These are phyloP conservation scores for Drosophila eohydei DNA, from an alignment of 2,888 invertebrate species.

Conservation along the genomic window DNA sequence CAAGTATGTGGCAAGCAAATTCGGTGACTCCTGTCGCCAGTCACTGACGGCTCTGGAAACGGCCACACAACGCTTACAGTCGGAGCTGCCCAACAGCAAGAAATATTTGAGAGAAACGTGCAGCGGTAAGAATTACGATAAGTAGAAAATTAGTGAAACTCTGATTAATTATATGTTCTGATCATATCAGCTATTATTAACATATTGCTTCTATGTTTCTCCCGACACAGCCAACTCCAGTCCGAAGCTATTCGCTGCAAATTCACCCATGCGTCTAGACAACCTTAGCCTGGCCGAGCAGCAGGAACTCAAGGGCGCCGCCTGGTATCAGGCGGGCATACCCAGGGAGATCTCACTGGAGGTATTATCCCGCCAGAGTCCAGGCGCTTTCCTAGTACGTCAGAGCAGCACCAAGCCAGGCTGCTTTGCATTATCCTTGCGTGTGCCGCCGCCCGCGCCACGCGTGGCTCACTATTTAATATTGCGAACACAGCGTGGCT, in stretches of 20 bases:
- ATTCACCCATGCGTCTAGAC: slow-evolving; percentile 86
- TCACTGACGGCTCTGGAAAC: slow-evolving; percentile 84
- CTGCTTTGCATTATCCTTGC: slow-evolving; percentile 96
- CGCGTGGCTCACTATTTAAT: slow-evolving; percentile 97
- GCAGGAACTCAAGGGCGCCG: slow-evolving; percentile 93
- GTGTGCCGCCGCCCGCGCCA: slow-evolving; percentile 94
- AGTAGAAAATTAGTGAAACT: not conserved
- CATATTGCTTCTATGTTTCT: not conserved
- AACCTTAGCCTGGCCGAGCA: slow-evolving; percentile 89
- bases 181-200: not conserved
- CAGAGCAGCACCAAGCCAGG: slow-evolving; percentile 97
- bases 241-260: slow-evolving; percentile 86
- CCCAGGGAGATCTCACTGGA: slow-evolving; percentile 97
- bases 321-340: slow-evolving; percentile 98
- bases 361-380: slow-evolving; percentile 94
- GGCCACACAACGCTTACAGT: slow-evolving; percentile 79
- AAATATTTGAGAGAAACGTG: slow-evolving; percentile 85
- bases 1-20: slow-evolving; percentile 84
- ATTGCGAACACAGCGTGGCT: slow-evolving; percentile 93
- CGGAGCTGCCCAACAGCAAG: slow-evolving; percentile 83
- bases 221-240: slow-evolving; percentile 83
- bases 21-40: slow-evolving; percentile 85
- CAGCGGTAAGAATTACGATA: slow-evolving; percentile 78
- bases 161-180: not conserved
- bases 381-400: slow-evolving; percentile 97